Evolutionary conservation across 2,888 invertebrate species (phyloP).

Genomic region (Leptogaster cylindrica): DNA sequence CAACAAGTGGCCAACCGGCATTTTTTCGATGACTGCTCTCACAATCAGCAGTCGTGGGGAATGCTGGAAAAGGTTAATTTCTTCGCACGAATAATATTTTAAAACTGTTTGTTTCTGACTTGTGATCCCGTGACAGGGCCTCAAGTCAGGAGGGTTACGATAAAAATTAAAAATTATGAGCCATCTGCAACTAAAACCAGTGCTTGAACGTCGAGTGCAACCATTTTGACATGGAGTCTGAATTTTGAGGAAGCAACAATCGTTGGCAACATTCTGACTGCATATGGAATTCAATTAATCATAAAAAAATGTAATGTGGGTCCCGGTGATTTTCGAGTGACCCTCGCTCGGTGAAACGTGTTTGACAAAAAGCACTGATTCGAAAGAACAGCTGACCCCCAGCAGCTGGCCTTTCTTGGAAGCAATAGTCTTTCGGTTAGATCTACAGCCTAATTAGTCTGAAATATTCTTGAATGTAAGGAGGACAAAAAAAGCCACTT

Average conservation of each 20-base stretch:
- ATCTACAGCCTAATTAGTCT: too few relatives aligned
- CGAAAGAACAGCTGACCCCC: too few relatives aligned
- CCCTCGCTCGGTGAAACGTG: too few relatives aligned
- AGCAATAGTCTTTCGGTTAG: too few relatives aligned
- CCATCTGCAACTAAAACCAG: slow-evolving; percentile 9
- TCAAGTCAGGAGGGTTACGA: background rate
- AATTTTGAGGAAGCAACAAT: background rate
- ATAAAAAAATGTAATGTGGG: slow-evolving; percentile 12
- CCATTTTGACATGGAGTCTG: background rate
- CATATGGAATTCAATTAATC: slow-evolving; percentile 28
- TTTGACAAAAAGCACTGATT: too few relatives aligned
- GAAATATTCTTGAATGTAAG: too few relatives aligned
- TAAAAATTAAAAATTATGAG: slow-evolving; percentile 34
- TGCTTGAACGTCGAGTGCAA: background rate
- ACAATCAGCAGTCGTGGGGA: background rate
- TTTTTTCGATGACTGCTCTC: background rate
- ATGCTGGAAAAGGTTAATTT: slow-evolving; percentile 28
- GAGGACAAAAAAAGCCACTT: slow-evolving; percentile 1
- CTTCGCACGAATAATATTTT: slow-evolving; percentile 27
- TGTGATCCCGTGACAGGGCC: too few relatives aligned
- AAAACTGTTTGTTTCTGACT: slow-evolving; percentile 24
- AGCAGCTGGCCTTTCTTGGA: too few relatives aligned
- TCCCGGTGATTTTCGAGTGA: too few relatives aligned
- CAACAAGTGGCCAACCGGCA: slow-evolving; percentile 9
- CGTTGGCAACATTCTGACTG: background rate